Base-by-base conservation (phyloP, 2,797 vertebrate genomes). In the Gallinago nigripennis region DNA sequence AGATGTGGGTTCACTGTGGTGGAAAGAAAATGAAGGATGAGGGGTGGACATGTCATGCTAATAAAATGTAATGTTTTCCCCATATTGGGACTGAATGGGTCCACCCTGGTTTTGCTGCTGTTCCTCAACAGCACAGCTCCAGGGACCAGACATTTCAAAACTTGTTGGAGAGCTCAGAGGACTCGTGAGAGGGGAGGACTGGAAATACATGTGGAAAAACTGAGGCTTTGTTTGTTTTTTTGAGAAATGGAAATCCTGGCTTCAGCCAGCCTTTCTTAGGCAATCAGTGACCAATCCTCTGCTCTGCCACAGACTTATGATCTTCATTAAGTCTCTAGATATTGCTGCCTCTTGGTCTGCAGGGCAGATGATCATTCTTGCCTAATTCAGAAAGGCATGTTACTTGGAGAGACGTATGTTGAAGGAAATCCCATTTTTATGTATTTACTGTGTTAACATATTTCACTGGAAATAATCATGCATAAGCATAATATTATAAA, bases 131-230 rank as follows among this genome's bases (percentile, higher is more conserved):
- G 54, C 33, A 9, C 0, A 3, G 17, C 45, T 78, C 15, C 53
- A 46, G 45, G 0, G 3, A 17, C n/a, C 54, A 95, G 23, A 27
- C 2, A 39, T 46, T 92, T 54, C 70, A 84, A 83, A 86, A 94
- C 18, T 76, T 0, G 0, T 15, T 75, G 0, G 28, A 86, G 39
- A 15, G 0, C 7, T 51, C 0, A 0, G 21, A 93, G n/a, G 16
- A 35, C 56, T 73, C 0, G 0, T 90, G 63, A 92, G 51, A 76
- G 27, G 23, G n/a, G 17, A 92, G 12, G 50, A 88, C 70, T 41
- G 79, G 90, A 96, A 92, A 82, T 27, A 46, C 0, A 0, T 24
- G 23, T 82, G 88, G 88, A 94, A 95, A 95, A 95, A 72, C 3
- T 88, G 35, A 90, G n/a, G 5, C 37, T 89, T 91, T 48, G 31